Evolutionary conservation across 1,140 invertebrate species (phyloP), one percentile per base, ranked within the genome.

Genomic region (Caenorhabditis brenneri): DNA sequence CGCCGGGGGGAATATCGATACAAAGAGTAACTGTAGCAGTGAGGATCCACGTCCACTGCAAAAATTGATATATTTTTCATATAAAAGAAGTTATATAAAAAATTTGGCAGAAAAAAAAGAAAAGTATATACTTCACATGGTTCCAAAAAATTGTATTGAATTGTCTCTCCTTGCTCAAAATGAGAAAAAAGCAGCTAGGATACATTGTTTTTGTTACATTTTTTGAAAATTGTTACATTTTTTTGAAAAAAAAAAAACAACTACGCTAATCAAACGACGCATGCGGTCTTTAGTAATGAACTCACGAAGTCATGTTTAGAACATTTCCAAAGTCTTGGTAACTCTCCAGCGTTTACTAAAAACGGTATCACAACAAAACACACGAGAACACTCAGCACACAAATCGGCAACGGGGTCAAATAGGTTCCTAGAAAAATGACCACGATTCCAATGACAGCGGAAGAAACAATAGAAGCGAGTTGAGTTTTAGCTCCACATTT

Each of bases 381-480:
- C 9, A 86, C 81, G 27, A 86, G 86, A 6, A 60, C 58, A 22
- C 84, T 27, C 5, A 86, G 80, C 5, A 86, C 80, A 48, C 85
- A 86, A 82, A 91, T 92, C 10, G 93, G 88, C 15, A 93, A 85
- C 22, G 93, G 91, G 3, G 92, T 85, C 0, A 93, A 87, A 0
- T 93, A 86, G 6, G 93, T 88, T 2, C 88, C 80, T 82, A 91
- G 88, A 3, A 92, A 92, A 1, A 93, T 82, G n/a, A 93, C 84
- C 10, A 92, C 91, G 27, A 92, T 88, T n/a, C 93, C 84, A 90
- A 93, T 87, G 42, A 91, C 74, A 4, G 81, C 9, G 19, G 85
- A 82, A 2, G 85, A 83, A 42, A 90, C 83, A 2, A 88, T 46
- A 33, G 87, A 85, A 10, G 89, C 88, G 9, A 90, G 65, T 81